Conservation (phyloP, 2,797 vertebrate species). For the Oreortyx pictus region DNA sequence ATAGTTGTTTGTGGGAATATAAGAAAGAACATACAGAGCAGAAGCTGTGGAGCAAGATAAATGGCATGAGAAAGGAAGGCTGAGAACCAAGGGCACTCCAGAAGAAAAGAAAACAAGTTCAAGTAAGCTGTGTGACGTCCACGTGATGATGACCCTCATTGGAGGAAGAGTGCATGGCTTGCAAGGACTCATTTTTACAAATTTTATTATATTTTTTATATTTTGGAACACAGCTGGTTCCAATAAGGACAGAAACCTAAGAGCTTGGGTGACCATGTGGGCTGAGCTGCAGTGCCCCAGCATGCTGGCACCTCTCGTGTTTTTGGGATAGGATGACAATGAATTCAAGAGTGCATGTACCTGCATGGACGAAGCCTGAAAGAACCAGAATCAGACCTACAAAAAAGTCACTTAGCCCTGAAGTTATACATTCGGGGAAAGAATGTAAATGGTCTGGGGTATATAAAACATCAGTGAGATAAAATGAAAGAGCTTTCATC, state of each 20-base stretch:
- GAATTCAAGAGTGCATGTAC: background rate
- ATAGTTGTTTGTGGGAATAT: background rate
- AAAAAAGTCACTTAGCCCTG: background rate
- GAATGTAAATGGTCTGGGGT: background rate
- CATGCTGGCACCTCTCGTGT: accelerated
- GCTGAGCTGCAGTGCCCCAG: background rate
- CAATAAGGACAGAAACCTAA: background rate
- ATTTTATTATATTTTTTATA: background rate
- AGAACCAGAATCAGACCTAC: accelerated
- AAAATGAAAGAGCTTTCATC: background rate
- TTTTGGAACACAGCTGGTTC: background rate
- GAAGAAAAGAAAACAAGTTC: too few relatives aligned
- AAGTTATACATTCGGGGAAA: background rate
- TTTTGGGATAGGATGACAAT: background rate
- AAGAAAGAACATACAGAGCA: too few relatives aligned
- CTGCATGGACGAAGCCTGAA: background rate
- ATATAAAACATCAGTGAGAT: background rate
- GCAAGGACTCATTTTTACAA: background rate
- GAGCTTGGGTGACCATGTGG: background rate
- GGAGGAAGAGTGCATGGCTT: too few relatives aligned
- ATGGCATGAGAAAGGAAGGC: too few relatives aligned
- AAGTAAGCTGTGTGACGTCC: too few relatives aligned
- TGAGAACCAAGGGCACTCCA: too few relatives aligned
- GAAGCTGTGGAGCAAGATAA: too few relatives aligned
- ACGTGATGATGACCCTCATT: too few relatives aligned